Percentiles rank a stretch among this genome's conserved stretches.
Conservation (phyloP, 2,888 invertebrate genomes). For the Cataglyphis altisquamis region DNA sequence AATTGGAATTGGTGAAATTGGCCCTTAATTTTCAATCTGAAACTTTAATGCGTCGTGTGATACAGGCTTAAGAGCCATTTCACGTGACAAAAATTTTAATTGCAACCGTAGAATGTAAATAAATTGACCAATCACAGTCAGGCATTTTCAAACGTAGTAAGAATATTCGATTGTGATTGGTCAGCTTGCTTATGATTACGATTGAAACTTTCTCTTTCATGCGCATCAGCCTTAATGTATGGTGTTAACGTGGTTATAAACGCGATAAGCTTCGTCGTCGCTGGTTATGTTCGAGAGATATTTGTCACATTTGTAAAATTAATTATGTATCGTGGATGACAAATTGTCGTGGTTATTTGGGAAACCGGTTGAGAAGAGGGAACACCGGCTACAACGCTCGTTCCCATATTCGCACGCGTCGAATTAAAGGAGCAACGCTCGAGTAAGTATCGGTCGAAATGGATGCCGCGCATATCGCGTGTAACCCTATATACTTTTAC, state of each 20-base stretch:
- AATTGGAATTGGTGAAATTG: no score
- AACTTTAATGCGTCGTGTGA: no score
- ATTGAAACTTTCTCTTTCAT: background rate
- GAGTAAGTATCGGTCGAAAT: background rate
- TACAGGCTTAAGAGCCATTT: no score
- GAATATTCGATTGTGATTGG: background rate
- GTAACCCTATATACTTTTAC: background rate
- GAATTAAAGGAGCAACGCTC: background rate
- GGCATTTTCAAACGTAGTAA: no score
- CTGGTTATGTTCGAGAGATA: conserved; percentile 52
- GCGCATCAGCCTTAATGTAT: conserved; percentile 28
- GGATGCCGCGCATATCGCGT: background rate
- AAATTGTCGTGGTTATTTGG: background rate
- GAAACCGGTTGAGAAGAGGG: background rate
- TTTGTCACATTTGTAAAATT: conserved; percentile 10
- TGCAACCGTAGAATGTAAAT: no score
- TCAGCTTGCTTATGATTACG: background rate
- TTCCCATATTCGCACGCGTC: no score
- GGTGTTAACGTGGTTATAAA: conserved; percentile 16
- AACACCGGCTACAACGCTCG: background rate
- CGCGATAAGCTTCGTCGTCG: conserved; percentile 11
- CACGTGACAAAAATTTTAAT: no score
- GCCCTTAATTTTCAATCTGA: no score
- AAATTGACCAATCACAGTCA: no score
- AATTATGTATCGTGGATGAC: background rate